phyloP scores from a whole-genome alignment of 2,797 vertebrate species.

The Pangasius krempfi region DNA sequence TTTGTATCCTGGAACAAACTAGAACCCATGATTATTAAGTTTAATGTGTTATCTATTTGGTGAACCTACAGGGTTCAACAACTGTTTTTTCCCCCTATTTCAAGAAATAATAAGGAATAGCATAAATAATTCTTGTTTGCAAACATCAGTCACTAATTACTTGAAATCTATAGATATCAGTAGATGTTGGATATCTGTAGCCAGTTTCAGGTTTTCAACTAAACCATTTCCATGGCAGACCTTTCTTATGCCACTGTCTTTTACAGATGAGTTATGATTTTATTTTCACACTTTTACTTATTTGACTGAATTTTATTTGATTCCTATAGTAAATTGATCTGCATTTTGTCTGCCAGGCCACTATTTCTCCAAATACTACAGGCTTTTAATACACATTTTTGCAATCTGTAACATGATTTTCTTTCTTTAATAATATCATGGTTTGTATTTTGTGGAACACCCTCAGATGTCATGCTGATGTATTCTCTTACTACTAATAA shows the following conservation, averaged over 20 bases:
- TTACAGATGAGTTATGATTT: not conserved
- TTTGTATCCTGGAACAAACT: not conserved
- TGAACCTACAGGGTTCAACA: not conserved
- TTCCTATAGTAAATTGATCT: not conserved
- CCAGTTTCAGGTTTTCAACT: not conserved
- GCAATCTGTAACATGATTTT: not conserved
- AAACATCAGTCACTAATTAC: not conserved
- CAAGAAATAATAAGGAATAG: not conserved
- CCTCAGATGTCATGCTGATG: not conserved
- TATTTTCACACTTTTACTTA: conserved; percentile 6
- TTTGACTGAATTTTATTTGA: not conserved
- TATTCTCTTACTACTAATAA: not conserved
- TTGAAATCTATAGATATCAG: not conserved
- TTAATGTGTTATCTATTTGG: not conserved
- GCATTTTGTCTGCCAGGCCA: not conserved
- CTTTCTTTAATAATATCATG: not conserved
- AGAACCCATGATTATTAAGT: not conserved
- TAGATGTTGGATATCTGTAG: not conserved
- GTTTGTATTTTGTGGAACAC: not conserved
- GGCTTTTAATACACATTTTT: not conserved
- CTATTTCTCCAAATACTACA: not conserved
- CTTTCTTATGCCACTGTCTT: not conserved
- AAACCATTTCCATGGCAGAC: not conserved
- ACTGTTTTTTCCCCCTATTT: not conserved
- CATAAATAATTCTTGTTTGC: not conserved